Base-by-base conservation (phyloP, 2,113 vertebrate genomes). In the Canis aureus region DNA sequence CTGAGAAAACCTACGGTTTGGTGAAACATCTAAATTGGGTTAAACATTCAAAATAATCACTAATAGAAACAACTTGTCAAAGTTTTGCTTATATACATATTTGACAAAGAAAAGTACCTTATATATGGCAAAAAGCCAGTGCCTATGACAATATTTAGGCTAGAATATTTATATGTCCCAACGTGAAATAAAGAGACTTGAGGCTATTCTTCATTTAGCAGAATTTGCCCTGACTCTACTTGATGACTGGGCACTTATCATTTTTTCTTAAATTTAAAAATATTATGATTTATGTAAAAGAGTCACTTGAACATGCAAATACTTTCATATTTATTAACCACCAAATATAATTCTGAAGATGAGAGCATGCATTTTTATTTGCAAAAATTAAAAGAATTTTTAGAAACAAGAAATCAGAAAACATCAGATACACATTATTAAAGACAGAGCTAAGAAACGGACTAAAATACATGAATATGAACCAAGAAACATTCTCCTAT, bases 201-300 rank as follows among this genome's bases (percentile, higher is more conserved):
- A 88, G 38, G 22, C 79, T 66, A 53, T 38, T 67, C 49, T 84
- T 38, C 49, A 86, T 20, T 93, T 85, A 96, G 60, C 29, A 92
- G 83, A 88, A 92, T 79, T 89, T 82, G 53, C 29, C 57, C 15
- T 79, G 59, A 35, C 51, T 83, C 94, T 79, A 86, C 57, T 60
- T 95, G 51, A 59, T 86, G 5, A 81, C 49, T 55, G 83, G n/a
- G 62, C 11, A 57, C 53, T 83, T 66, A 86, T 0, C n/a, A 8
- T 38, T 53, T 93, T 89, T 71, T n/a, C 64, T 89, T 27, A 92
- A 16, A 71, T 90, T 93, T 95, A 82, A 92, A 96, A 94, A 89
- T 73, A 73, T 62, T n/a, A 55, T 19, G 17, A 5, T 59, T 89
- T 86, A 49, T 32, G 16, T 55, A 87, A 88, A 73, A 85, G 27